Evolutionary conservation across 2,888 invertebrate genomes (phyloP).

Genomic region (Ectemnius continuus): DNA sequence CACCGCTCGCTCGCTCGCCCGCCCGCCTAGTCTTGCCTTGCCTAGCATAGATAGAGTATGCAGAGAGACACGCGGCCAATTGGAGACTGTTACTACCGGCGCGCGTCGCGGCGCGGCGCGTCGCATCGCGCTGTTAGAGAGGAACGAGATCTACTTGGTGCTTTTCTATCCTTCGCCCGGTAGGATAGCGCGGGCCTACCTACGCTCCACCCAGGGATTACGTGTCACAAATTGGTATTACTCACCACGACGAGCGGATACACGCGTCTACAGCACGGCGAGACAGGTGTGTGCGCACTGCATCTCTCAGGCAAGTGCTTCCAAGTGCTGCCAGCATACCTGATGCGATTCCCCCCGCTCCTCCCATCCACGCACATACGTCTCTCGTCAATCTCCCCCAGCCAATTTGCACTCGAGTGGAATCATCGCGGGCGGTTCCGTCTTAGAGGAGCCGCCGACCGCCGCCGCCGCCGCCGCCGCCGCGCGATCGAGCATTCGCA

Average conservation of each 20-base stretch:
- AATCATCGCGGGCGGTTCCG: constrained; percentile 45
- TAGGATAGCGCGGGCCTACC: constrained; percentile 19
- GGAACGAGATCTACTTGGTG: constrained; percentile 20
- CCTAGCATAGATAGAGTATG: too few relatives aligned
- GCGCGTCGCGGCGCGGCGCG: constrained; percentile 10
- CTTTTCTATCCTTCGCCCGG: constrained; percentile 43
- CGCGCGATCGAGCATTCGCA: too few relatives aligned
- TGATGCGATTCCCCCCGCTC: constrained; percentile 51
- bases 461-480: too few relatives aligned
- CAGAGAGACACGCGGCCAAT: background rate
- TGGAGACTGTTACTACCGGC: constrained; percentile 18
- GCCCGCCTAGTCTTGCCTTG: background rate
- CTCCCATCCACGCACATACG: constrained; percentile 43
- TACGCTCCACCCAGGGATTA: constrained; percentile 57
- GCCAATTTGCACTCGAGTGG: constrained; percentile 57
- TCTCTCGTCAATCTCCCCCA: constrained; percentile 40
- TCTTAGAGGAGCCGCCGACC: too few relatives aligned
- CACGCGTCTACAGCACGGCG: constrained; percentile 14
- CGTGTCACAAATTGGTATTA: constrained; percentile 65
- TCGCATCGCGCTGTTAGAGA: constrained; percentile 17
- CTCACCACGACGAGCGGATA: constrained; percentile 36
- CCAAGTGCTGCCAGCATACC: constrained; percentile 55
- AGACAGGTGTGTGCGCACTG: constrained; percentile 53
- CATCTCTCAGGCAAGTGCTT: constrained; percentile 45
- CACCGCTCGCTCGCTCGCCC: constrained; percentile 24